These are phyloP conservation scores for Sardinella longiceps DNA, from an alignment of 2,797 vertebrate species.

Conservation along the genomic window DNA sequence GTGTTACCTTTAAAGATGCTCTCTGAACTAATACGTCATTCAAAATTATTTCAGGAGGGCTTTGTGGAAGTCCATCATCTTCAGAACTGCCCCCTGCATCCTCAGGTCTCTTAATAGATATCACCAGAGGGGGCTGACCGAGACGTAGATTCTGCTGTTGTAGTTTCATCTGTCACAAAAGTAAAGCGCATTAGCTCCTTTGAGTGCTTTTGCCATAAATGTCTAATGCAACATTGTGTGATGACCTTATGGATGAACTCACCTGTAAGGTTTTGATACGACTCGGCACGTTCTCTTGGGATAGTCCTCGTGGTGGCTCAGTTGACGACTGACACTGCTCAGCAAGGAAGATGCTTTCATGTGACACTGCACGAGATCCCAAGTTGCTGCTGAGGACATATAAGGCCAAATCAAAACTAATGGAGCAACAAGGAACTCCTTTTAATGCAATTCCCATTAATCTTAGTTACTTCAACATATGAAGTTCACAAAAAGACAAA, in stretches of 20 bases:
- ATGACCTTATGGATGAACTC: constrained; percentile 62
- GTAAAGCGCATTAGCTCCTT: neutral
- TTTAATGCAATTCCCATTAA: neutral
- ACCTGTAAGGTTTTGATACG: constrained; percentile 93
- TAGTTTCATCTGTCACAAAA: constrained; percentile 81
- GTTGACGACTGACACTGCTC: constrained; percentile 76
- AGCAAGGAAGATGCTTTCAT: constrained; percentile 93
- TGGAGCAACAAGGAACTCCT: neutral
- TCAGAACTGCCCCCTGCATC: constrained; percentile 78
- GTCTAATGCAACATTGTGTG: neutral
- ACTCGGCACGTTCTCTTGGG: constrained; percentile 89
- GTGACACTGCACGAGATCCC: constrained; percentile 89
- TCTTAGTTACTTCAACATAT: neutral
- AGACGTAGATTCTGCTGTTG: constrained; percentile 85
- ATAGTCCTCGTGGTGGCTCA: constrained; percentile 81
- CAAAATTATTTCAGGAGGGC: constrained; percentile 74
- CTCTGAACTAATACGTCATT: constrained; percentile 60
- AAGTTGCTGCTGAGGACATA: constrained; percentile 63
- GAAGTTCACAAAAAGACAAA: neutral
- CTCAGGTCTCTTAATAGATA: constrained; percentile 73
- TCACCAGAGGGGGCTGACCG: constrained; percentile 76
- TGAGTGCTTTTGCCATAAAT: neutral
- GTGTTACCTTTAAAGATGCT: constrained; percentile 70
- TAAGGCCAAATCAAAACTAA: neutral
- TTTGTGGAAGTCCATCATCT: constrained; percentile 78